Percentiles rank a stretch among this genome's conserved stretches.
These are phyloP conservation scores for Mayetiola destructor DNA, from an alignment of 2,888 invertebrate genomes.

Conservation along the genomic window DNA sequence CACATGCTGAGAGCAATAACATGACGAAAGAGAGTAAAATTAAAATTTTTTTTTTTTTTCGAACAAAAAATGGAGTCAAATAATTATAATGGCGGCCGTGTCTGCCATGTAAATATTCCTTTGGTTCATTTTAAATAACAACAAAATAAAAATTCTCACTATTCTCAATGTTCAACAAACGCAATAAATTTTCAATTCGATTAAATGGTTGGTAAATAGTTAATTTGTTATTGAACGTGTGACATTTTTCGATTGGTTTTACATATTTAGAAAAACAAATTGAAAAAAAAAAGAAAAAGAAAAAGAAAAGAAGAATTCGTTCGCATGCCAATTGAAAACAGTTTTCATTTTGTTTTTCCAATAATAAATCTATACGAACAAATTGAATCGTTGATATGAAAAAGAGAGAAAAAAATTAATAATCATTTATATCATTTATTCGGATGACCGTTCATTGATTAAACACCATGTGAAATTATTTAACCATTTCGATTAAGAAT, in stretches of 20 bases:
- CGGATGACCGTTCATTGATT: too few species aligned
- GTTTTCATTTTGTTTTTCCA: not conserved
- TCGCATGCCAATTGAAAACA: not conserved
- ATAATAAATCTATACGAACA: too few species aligned
- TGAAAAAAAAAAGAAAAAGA: too few species aligned
- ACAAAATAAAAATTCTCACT: conserved; percentile 21
- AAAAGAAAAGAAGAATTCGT: too few species aligned
- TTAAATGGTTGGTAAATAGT: not conserved
- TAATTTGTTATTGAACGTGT: too few species aligned
- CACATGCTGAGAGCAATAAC: conserved; percentile 2
- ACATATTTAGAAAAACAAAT: too few species aligned
- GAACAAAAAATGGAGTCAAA: conserved; percentile 27
- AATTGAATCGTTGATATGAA: too few species aligned
- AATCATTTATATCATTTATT: too few species aligned
- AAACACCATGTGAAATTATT: too few species aligned
- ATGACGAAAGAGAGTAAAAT: not conserved
- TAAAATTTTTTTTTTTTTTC: not conserved
- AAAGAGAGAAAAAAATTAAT: too few species aligned
- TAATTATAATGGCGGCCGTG: conserved; percentile 29
- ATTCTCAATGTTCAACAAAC: not conserved
- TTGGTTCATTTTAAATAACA: conserved; percentile 21
- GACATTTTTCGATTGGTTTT: not conserved
- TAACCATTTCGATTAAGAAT: too few species aligned
- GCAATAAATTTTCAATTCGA: not conserved
- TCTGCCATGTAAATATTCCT: conserved; percentile 31